phyloP scores from a whole-genome alignment of 1,140 invertebrate species.

The Oscheius sp. region DNA sequence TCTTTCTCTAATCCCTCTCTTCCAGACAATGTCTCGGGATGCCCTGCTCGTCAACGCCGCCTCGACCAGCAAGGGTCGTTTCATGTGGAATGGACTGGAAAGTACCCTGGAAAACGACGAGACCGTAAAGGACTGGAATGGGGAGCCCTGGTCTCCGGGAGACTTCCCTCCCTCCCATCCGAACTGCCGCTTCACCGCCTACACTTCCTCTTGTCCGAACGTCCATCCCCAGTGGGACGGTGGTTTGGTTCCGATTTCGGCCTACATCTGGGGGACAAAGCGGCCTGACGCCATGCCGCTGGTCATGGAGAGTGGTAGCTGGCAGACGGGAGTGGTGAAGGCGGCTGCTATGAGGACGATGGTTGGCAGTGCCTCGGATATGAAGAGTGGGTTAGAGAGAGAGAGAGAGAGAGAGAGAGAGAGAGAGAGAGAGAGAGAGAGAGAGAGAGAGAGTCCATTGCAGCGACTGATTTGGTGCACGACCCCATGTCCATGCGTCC shows the following conservation, averaged over 20 bases:
- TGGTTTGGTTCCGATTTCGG: constrained; percentile 24
- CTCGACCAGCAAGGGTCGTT: constrained; percentile 23
- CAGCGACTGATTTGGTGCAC: constrained; percentile 15
- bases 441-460: too few species aligned
- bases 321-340: constrained; percentile 16
- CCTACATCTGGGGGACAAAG: constrained; percentile 25
- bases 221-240: constrained; percentile 34
- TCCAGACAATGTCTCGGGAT: constrained; percentile 4
- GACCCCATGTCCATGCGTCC: constrained; percentile 26
- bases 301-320: constrained; percentile 20
- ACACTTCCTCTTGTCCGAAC: constrained; percentile 1
- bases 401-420: too few species aligned
- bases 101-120: constrained; percentile 21
- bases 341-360: constrained; percentile 16
- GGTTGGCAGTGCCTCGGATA: constrained; percentile 18
- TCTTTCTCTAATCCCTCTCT: not conserved
- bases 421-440: not conserved
- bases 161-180: constrained; percentile 11
- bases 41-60: constrained; percentile 28
- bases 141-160: constrained; percentile 22
- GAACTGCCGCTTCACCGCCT: constrained; percentile 29
- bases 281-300: constrained; percentile 26
- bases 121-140: constrained; percentile 19
- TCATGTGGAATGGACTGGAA: constrained; percentile 33
- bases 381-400: too few species aligned